Conservation (phyloP, 1,140 invertebrate species). For the Anastrepha obliqua region DNA sequence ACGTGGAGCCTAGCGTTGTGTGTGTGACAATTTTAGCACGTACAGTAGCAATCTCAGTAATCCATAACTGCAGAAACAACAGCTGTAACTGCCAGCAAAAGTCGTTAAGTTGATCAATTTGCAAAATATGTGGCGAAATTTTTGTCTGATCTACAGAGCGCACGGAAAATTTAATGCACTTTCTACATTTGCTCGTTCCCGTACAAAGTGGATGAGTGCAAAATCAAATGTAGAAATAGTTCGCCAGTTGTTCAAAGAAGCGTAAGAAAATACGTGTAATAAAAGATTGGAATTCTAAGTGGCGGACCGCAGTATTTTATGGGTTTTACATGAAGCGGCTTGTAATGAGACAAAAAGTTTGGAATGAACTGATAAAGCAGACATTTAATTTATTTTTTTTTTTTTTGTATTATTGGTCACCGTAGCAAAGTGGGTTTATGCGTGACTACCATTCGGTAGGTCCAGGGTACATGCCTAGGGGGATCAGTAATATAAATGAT, state of each 20-base stretch:
- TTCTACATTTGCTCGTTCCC: too few species aligned
- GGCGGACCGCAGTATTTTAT: not conserved
- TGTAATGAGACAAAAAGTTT: too few species aligned
- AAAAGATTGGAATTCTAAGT: not conserved
- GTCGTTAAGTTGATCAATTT: not conserved
- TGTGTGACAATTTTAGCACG: not conserved
- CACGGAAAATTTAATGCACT: too few species aligned
- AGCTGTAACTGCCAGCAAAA: not conserved
- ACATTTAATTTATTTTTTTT: too few species aligned
- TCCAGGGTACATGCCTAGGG: too few species aligned
- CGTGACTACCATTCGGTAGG: too few species aligned
- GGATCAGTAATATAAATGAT: too few species aligned
- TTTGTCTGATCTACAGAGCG: not conserved
- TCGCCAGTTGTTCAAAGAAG: not conserved
- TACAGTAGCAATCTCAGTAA: not conserved
- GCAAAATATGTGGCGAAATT: not conserved
- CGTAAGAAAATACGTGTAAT: not conserved
- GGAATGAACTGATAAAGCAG: too few species aligned
- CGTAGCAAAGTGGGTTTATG: too few species aligned
- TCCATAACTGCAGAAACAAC: not conserved
- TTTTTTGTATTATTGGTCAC: too few species aligned
- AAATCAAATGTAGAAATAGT: not conserved
- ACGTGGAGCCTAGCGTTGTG: not conserved
- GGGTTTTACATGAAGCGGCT: not conserved
- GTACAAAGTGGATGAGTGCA: not conserved